A percentile compares a stretch with the other conserved stretches of the same genome.
phyloP scores from a whole-genome alignment of 2,113 vertebrate species.

The Stegostoma tigrinum region DNA sequence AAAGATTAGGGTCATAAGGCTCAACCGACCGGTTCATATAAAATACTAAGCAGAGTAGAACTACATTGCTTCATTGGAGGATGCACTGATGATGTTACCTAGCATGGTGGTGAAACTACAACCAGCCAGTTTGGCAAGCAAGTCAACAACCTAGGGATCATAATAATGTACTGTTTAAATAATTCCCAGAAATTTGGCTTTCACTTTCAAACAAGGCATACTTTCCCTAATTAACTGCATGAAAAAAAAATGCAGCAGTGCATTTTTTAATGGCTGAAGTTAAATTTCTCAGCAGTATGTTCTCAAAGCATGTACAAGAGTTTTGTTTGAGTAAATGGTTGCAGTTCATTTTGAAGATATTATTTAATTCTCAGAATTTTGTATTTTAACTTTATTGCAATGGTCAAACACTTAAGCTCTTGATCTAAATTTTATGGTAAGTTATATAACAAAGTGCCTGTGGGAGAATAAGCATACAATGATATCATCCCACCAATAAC shows the following conservation, averaged over 20 bases:
- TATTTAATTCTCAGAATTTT: not conserved
- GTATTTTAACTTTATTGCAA: not conserved
- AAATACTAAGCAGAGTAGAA: no score
- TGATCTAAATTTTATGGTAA: not conserved
- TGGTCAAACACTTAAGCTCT: not conserved
- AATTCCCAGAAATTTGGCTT: not conserved
- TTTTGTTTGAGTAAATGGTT: not conserved
- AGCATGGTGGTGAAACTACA: no score
- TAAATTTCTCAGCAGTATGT: not conserved
- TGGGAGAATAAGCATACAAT: not conserved
- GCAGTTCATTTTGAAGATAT: not conserved
- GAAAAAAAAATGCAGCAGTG: not conserved
- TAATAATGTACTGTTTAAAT: not conserved
- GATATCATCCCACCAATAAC: not conserved
- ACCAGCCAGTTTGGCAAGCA: no score
- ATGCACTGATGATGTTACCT: no score
- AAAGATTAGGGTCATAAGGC: not conserved
- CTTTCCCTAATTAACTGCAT: not conserved
- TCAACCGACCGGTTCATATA: no score
- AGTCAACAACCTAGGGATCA: not conserved
- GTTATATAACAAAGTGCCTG: not conserved
- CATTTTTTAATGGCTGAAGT: not conserved
- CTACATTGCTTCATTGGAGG: no score
- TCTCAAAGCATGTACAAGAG: not conserved
- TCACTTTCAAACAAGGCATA: not conserved